Evolutionary conservation across 1,140 invertebrate genomes (phyloP).

Genomic region (Chrysomallon squamiferum): DNA sequence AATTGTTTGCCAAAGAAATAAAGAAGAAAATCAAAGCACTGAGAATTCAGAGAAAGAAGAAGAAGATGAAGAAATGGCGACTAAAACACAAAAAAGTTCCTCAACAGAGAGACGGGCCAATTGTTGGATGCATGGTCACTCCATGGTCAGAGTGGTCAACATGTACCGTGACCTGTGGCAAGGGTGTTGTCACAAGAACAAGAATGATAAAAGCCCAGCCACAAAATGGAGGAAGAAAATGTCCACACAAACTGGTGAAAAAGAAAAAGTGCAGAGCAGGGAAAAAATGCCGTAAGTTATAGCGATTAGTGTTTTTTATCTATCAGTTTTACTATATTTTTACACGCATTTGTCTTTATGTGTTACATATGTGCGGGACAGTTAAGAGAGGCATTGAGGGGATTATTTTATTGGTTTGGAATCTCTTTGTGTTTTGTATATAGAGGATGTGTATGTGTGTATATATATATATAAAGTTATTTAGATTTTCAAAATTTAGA

Average conservation of each 20-base stretch:
- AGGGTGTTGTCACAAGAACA: conserved; percentile 29
- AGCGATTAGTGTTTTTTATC: not conserved
- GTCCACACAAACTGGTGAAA: conserved; percentile 44
- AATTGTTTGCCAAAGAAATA: not conserved
- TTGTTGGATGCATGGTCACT: conserved; percentile 56
- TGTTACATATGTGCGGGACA: no score
- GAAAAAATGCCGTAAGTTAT: conserved; percentile 45
- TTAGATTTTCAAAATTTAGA: no score
- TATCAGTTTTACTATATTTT: not conserved
- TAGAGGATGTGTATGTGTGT: no score
- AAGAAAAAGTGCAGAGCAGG: conserved; percentile 43
- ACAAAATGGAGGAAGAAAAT: conserved; percentile 49
- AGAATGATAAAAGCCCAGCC: conserved; percentile 46
- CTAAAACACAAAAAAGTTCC: conserved; percentile 10
- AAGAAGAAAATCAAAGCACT: not conserved
- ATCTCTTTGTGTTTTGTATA: no score
- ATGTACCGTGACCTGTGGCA: conserved; percentile 61
- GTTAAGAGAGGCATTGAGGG: no score
- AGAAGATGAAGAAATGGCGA: conserved; percentile 26
- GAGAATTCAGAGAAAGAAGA: conserved; percentile 23
- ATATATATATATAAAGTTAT: no score
- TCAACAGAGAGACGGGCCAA: conserved; percentile 11
- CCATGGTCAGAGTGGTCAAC: conserved; percentile 60
- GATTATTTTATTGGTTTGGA: no score
- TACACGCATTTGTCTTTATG: not conserved